Evolutionary conservation across 2,888 invertebrate species (phyloP).

Genomic region (Lasioglossum malachurum): DNA sequence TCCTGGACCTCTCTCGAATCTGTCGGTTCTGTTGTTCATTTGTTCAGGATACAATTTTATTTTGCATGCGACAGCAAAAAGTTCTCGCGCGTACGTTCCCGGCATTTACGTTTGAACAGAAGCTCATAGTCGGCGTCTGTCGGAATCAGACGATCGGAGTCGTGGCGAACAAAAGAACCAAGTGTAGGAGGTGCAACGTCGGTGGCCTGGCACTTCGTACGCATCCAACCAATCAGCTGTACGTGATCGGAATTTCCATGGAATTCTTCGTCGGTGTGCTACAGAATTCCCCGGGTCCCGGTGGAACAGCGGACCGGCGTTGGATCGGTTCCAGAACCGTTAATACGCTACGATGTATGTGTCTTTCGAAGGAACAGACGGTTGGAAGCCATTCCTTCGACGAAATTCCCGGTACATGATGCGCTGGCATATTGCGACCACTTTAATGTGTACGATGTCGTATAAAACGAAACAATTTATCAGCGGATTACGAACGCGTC

Average conservation of each 20-base stretch:
- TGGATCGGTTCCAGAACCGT: conserved; percentile 70
- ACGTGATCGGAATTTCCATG: conserved; percentile 72
- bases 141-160: conserved; percentile 47
- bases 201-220: conserved; percentile 52
- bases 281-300: neutral
- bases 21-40: neutral
- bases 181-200: conserved; percentile 28
- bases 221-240: conserved; percentile 69
- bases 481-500: neutral
- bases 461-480: neutral
- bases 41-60: neutral
- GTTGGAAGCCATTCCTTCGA: conserved; percentile 28
- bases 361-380: conserved; percentile 37
- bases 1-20: neutral
- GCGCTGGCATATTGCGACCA: neutral
- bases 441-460: neutral
- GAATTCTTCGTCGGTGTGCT: conserved; percentile 30
- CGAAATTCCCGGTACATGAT: conserved; percentile 14
- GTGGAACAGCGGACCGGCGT: conserved; percentile 19
- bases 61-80: neutral
- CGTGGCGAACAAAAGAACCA: conserved; percentile 20
- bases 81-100: neutral
- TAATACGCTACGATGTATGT: conserved; percentile 46
- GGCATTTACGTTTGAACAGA: neutral
- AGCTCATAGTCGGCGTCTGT: conserved; percentile 11